Conservation (phyloP, 1,140 invertebrate genomes). For the Pseudomyrmex flavicornis region DNA sequence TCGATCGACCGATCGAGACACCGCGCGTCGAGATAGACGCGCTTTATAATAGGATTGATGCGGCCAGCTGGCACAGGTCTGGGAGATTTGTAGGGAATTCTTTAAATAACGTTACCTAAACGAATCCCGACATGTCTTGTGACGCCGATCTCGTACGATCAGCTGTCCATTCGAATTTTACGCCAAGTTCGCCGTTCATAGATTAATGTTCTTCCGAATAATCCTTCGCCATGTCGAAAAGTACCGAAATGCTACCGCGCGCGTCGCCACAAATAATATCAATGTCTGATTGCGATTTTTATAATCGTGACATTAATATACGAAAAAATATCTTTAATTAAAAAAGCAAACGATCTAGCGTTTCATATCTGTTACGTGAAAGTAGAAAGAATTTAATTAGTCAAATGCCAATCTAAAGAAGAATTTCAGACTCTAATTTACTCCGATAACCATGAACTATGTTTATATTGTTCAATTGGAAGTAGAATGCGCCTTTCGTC, state of each 20-base stretch:
- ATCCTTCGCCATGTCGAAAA: neutral
- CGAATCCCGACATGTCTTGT: slow-evolving; percentile 72
- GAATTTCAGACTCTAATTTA: slow-evolving; percentile 11
- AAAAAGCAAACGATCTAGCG: slow-evolving; percentile 3
- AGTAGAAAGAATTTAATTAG: neutral
- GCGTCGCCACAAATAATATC: slow-evolving; percentile 1
- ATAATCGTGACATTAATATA: slow-evolving; percentile 19
- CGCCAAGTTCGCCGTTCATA: slow-evolving; percentile 35
- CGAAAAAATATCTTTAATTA: neutral
- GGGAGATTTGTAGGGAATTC: slow-evolving; percentile 71
- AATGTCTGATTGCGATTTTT: slow-evolving; percentile 25
- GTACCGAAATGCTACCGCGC: neutral
- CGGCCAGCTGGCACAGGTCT: slow-evolving; percentile 72
- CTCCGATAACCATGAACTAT: slow-evolving; percentile 10
- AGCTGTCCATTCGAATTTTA: slow-evolving; percentile 63
- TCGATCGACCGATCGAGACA: slow-evolving; percentile 76
- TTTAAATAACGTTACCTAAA: slow-evolving; percentile 74
- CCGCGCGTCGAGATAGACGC: slow-evolving; percentile 74
- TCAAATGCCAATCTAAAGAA: neutral
- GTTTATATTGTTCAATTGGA: neutral
- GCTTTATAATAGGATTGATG: slow-evolving; percentile 80
- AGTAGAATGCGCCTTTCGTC: slow-evolving; percentile 8
- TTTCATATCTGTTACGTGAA: neutral
- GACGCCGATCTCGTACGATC: slow-evolving; percentile 76
- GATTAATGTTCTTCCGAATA: slow-evolving; percentile 50